phyloP scores from a whole-genome alignment of 2,888 invertebrate genomes.

The Formica aserva region DNA sequence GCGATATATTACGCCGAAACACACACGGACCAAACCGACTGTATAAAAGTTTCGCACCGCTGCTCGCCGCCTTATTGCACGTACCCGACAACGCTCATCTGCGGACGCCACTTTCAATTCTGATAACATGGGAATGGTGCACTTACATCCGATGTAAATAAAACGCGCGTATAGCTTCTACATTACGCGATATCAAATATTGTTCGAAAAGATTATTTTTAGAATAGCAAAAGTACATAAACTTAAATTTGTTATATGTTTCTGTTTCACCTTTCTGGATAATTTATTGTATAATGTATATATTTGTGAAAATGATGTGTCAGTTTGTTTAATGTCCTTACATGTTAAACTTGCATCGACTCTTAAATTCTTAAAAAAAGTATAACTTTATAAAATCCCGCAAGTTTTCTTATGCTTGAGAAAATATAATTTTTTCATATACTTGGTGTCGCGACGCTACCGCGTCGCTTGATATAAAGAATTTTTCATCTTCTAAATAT shows the following conservation, averaged over 20 bases:
- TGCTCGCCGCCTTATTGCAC: slow-evolving; percentile 21
- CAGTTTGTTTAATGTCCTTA: background rate
- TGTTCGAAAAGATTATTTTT: slow-evolving; percentile 5
- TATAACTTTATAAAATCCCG: background rate
- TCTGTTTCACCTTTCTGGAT: background rate
- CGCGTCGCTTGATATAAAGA: background rate
- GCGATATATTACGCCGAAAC: slow-evolving; percentile 33
- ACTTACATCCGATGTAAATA: slow-evolving; percentile 2
- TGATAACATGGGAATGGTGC: slow-evolving; percentile 15
- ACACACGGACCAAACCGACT: slow-evolving; percentile 1
- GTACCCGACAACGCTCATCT: slow-evolving; percentile 22
- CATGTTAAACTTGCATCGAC: background rate
- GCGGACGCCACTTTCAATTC: slow-evolving; percentile 23
- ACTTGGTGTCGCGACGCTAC: no score
- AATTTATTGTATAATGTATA: background rate
- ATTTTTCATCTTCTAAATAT: background rate
- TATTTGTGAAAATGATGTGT: background rate
- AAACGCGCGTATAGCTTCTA: background rate
- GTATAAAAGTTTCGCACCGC: slow-evolving; percentile 36
- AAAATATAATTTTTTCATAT: background rate
- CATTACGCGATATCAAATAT: background rate
- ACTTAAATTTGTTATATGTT: background rate
- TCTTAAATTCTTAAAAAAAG: background rate
- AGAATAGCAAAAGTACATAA: background rate
- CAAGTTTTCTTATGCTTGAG: background rate